These are phyloP conservation scores for Sanderia malayensis DNA, from an alignment of 30 jellyfish, hydroid and myxozoan species.

Conservation along the genomic window DNA sequence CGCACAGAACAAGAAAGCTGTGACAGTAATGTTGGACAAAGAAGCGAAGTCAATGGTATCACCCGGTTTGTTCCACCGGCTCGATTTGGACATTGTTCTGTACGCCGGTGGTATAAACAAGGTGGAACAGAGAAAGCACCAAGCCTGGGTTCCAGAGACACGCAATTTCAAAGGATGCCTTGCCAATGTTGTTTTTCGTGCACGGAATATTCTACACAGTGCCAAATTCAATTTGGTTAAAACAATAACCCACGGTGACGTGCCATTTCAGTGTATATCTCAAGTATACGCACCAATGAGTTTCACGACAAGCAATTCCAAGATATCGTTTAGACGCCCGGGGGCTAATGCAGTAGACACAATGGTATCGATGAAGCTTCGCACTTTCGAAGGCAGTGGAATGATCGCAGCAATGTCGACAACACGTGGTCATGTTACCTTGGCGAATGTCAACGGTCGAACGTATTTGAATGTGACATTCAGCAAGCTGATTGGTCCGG, in stretches of 20 bases:
- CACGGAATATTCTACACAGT: slow-evolving; percentile 72
- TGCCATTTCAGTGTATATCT: slow-evolving; percentile 50
- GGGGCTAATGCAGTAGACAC: slow-evolving; percentile 33
- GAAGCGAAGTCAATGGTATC: slow-evolving; percentile 55
- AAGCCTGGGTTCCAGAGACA: slow-evolving; percentile 39
- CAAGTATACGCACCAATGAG: slow-evolving; percentile 60
- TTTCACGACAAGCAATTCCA: slow-evolving; percentile 39
- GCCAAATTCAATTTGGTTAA: slow-evolving; percentile 57
- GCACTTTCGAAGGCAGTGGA: slow-evolving; percentile 91
- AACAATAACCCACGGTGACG: slow-evolving; percentile 48
- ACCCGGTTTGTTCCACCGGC: slow-evolving; percentile 63
- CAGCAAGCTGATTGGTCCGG: slow-evolving; percentile 49
- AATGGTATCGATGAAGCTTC: slow-evolving; percentile 39
- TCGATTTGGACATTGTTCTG: slow-evolving; percentile 63
- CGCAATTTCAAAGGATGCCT: slow-evolving; percentile 84
- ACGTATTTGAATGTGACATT: slow-evolving; percentile 61
- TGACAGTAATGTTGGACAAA: slow-evolving; percentile 64
- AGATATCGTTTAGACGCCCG: slow-evolving; percentile 34
- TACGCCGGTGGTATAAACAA: slow-evolving; percentile 85
- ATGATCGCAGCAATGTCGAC: slow-evolving; percentile 67
- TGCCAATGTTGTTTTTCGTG: slow-evolving; percentile 67
- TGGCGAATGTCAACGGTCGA: slow-evolving; percentile 60
- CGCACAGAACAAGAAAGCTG: slow-evolving; percentile 52
- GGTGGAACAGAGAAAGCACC: slow-evolving; percentile 37
- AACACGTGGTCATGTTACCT: slow-evolving; percentile 66